Base-by-base conservation (phyloP, 2,888 invertebrate species). In the Drosophila neonasuta region DNA sequence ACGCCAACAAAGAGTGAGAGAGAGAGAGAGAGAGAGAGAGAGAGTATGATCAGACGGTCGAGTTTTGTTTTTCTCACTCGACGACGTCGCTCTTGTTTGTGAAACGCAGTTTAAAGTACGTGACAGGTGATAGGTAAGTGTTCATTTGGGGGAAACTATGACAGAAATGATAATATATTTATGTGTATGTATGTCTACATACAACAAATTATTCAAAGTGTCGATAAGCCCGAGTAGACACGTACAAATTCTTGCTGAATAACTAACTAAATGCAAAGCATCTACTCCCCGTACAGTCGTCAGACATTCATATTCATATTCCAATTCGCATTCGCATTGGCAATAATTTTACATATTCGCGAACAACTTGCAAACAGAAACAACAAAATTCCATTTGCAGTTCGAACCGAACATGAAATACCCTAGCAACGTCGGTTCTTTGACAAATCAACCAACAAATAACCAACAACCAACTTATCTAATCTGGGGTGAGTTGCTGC, bases 131-230 rank as follows among this genome's bases (percentile, higher is more conserved):
- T 55, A 57, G 60, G 52, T 36, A 50, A 49, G 46, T 34, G 32
- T 44, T 57, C 34, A 63, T 57, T 57, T 63, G 45, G 17, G n/a
- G 41, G 15, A 24, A 41, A 51, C 62, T 67, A 39, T 45, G 51
- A 34, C 49, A 58, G 34, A 41, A 51, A 39, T 48, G 44, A 65
- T 54, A 54, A 68, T 68, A 58, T 55, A 60, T 59, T 30, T 44
- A 32, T 29, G 15, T 41, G 32, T 66, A 51, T 36, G 24, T 24
- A 20, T 20, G 20, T 20, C 4, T 20, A 34, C 4, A 45, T 39
- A 52, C 74, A 62, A 62, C 45, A 66, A 63, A 66, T 71, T 63
- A 71, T 75, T 61, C 44, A 54, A 57, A 62, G 66, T 46, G 52
- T 41, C 71, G 71, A 71, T 71, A 71, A 61, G 61, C 15, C 34